Evolutionary conservation across 2,113 vertebrate species (phyloP).

Genomic region (Notothenia rossii): DNA sequence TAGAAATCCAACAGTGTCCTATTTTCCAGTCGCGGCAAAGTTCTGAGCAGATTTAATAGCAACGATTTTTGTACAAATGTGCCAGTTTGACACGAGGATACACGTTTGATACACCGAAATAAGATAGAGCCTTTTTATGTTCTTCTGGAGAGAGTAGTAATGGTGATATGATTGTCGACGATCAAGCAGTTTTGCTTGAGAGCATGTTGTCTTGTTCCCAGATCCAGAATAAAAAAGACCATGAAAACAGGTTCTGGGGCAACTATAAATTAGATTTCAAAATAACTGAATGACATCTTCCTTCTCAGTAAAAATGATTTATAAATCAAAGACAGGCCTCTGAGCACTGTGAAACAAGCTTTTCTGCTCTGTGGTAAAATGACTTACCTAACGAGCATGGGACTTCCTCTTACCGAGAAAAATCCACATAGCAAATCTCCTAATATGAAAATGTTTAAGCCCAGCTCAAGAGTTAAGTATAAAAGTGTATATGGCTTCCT

Average conservation of each 20-base stretch:
- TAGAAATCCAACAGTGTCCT: conserved; percentile 46
- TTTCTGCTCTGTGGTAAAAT: conserved; percentile 48
- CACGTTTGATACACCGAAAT: background rate
- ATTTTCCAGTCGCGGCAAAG: conserved; percentile 39
- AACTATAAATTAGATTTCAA: conserved; percentile 68
- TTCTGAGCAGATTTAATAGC: conserved; percentile 14
- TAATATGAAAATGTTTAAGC: conserved; percentile 38
- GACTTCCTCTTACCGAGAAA: conserved; percentile 39
- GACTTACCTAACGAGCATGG: conserved; percentile 53
- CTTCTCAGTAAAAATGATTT: conserved; percentile 65
- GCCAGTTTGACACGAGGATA: conserved; percentile 13
- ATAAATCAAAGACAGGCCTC: conserved; percentile 61
- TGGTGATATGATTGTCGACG: conserved; percentile 11
- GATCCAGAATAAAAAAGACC: conserved; percentile 34
- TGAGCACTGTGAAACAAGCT: conserved; percentile 70
- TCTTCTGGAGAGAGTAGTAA: conserved; percentile 22
- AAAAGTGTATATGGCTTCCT: conserved; percentile 15
- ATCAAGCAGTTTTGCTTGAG: conserved; percentile 29
- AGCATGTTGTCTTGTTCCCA: conserved; percentile 21
- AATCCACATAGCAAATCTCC: conserved; percentile 23
- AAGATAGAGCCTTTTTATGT: conserved; percentile 27
- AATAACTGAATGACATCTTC: conserved; percentile 71
- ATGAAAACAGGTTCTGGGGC: conserved; percentile 53
- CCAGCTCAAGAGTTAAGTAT: conserved; percentile 9
- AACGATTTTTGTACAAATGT: conserved; percentile 19